A percentile compares a stretch with the other conserved stretches of the same genome.
Evolutionary conservation across 2,888 invertebrate genomes (phyloP).

Genomic region (Congeria kusceri): DNA sequence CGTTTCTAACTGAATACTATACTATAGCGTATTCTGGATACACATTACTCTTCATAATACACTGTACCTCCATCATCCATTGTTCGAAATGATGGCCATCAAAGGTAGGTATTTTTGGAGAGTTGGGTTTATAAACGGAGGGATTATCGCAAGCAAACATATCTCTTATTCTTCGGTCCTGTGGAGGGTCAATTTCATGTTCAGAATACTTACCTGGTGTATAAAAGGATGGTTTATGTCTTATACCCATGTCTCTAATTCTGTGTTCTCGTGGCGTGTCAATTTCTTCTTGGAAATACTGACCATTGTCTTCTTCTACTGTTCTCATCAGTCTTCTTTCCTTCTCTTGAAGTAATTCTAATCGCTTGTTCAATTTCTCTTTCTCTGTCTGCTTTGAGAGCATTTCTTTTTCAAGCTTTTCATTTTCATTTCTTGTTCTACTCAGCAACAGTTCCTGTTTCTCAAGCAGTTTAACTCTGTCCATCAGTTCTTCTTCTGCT

Average conservation of each 20-base stretch:
- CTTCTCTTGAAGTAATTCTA: not conserved
- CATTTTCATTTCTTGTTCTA: slow-evolving; percentile 6
- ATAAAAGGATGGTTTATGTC: too few species aligned
- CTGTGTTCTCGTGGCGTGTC: not conserved
- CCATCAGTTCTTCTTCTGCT: not conserved
- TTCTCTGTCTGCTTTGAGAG: not conserved
- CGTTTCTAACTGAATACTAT: not conserved
- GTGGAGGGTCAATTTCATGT: too few species aligned
- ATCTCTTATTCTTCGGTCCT: too few species aligned
- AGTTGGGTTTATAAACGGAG: not conserved
- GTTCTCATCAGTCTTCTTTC: not conserved
- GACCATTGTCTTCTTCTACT: not conserved
- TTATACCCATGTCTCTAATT: not conserved
- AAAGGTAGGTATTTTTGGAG: slow-evolving; percentile 1
- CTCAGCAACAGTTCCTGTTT: not conserved
- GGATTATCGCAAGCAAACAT: too few species aligned
- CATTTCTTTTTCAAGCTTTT: not conserved
- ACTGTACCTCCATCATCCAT: not conserved
- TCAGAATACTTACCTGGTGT: too few species aligned
- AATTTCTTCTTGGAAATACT: too few species aligned
- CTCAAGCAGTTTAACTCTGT: not conserved
- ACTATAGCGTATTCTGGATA: not conserved
- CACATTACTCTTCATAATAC: not conserved
- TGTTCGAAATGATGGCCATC: not conserved
- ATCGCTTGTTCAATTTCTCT: slow-evolving; percentile 1